Evolutionary conservation across 2,113 vertebrate genomes (phyloP), one percentile per base, ranked within the genome.

Genomic region (Podiceps cristatus): DNA sequence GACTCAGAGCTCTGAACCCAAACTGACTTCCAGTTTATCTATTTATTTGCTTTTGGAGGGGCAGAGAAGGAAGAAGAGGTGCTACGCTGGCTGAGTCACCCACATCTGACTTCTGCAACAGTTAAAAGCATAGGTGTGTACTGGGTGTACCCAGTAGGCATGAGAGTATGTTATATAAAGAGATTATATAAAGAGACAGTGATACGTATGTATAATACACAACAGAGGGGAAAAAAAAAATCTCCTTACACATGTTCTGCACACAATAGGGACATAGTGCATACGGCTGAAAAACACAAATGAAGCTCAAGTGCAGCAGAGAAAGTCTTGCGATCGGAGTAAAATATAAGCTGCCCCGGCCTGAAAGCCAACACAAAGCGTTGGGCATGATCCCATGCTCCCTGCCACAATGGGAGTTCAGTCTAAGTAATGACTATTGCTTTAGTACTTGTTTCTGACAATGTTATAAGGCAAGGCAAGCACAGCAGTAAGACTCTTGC

Each of bases 1-100:
- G 13, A 81, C 89, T 95, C 45, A 88, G 84, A 88, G 67, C 27
- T 77, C 87, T 86, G 77, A 87, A 90, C 50, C 45, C 66, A 73
- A 60, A 40, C 10, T 17, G 8, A 60, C 80, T 84, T 84, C 71
- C 49, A 92, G 11, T 56, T 78, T 64, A 90, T 77, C 63, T 90
- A 20, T 92, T 93, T 86, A 84, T 88, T 92, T 92, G 73, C 69
- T 89, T 79, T 81, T 93, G 74, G 77, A 93, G 77, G 42, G 66
- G 77, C 74, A 85, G 23, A 45, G 85, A 63, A 92, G 95, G 81
- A 85, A 95, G 80, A 91, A 81, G 56, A 85, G 66, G 69, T 91
- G 88, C 53, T 82, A 19, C 1, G 1, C 58, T n/a, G 72, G 23
- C 76, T 81, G 89, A 96, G 31, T 87, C 93, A 97, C 66, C 23